Evolutionary conservation across 2,113 vertebrate species (phyloP), one percentile per base, ranked within the genome.

Genomic region (Charina bottae): DNA sequence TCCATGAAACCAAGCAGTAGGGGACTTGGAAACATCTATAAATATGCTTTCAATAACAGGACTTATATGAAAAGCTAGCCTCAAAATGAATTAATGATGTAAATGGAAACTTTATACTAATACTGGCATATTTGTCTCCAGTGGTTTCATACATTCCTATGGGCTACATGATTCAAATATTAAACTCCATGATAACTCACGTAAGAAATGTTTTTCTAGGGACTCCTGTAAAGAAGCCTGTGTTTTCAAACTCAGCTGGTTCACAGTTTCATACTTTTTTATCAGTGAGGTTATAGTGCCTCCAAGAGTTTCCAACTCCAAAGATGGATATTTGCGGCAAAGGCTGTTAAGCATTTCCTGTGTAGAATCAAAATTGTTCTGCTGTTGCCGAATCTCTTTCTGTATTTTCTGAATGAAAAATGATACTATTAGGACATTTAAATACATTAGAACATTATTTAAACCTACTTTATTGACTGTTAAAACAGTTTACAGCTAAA

Each of bases 271-370:
- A 0, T 98, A 98, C 54, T 98, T 98, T 96, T 98, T 99, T 93
- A 97, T 97, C 56, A 99, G 96, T 7, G 96, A 96, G 0, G 98
- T 98, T 96, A 99, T 95, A n/a, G 97, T 97, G 89, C 96, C 90
- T 15, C 98, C 98, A 92, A 99, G 97, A 90, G 91, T 93, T 90
- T 98, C 98, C 95, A 99, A 94, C 94, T 99, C 99, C 12, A 93
- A 95, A 0, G 98, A 98, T 46, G 98, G 98, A 94, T 99, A 98
- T 28, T 98, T 98, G 91, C 99, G 98, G 94, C 98, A 99, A 55
- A 99, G 96, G 59, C 97, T 96, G 13, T 98, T 98, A 87, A 99
- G 98, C 8, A 96, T 97, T 95, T 99, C 99, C 91, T 97, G 96
- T 0, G 97, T 97, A 0, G 95, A 96, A 92, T 98, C 98, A 95